phyloP scores from a whole-genome alignment of 2,888 invertebrate genomes.

The Philereme transversata region DNA sequence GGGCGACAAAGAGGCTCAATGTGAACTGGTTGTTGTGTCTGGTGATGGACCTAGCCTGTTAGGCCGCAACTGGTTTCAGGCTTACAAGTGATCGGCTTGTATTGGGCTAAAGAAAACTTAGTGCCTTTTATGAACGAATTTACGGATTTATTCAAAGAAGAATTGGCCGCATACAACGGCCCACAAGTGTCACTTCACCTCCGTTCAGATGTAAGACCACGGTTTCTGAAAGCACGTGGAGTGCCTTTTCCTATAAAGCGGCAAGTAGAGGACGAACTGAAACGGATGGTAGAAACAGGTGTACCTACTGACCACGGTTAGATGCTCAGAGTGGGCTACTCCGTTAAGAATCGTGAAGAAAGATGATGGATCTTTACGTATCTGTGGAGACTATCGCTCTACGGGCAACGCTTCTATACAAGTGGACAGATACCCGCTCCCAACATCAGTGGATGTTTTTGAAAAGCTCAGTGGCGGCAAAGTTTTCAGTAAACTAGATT shows the following conservation, averaged over 20 bases:
- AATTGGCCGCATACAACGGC: not conserved
- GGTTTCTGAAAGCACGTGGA: conserved; percentile 22
- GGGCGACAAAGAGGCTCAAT: too few species aligned
- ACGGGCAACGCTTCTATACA: conserved; percentile 33
- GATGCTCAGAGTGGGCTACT: conserved; percentile 18
- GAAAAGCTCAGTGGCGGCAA: conserved; percentile 30
- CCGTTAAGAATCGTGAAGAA: conserved; percentile 14
- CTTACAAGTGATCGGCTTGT: not conserved
- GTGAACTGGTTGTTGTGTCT: not conserved
- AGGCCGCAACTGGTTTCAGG: not conserved
- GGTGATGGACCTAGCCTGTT: not conserved
- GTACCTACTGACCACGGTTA: conserved; percentile 15
- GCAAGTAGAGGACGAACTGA: conserved; percentile 29
- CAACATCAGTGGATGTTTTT: conserved; percentile 32
- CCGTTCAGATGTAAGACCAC: conserved; percentile 8
- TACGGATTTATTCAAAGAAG: not conserved
- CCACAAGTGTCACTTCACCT: not conserved
- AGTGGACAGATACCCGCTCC: conserved; percentile 33
- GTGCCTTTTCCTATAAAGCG: conserved; percentile 35
- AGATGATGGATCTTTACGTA: conserved; percentile 12
- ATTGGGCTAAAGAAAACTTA: not conserved
- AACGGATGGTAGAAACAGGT: conserved; percentile 23
- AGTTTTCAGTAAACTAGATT: conserved; percentile 36
- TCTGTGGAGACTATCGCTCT: conserved; percentile 22
- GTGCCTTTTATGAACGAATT: not conserved